Evolutionary conservation across 2,888 invertebrate species (phyloP).

Genomic region (Drosophila paranaensis): DNA sequence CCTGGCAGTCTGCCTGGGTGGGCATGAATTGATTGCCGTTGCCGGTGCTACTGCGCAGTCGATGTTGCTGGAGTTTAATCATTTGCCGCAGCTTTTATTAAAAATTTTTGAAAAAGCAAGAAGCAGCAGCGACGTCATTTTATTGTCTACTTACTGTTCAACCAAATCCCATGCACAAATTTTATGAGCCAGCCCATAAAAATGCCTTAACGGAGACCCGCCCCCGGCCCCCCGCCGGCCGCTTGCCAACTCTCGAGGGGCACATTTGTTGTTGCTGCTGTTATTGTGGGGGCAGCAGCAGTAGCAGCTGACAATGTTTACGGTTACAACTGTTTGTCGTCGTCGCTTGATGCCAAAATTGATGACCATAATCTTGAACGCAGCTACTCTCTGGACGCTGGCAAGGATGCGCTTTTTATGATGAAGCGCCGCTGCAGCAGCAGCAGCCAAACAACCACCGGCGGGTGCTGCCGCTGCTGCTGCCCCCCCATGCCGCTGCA

Average conservation of each 20-base stretch:
- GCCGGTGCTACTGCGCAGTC: constrained; percentile 51
- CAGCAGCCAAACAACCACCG: constrained; percentile 33
- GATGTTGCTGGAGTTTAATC: constrained; percentile 64
- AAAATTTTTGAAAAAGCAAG: constrained; percentile 53
- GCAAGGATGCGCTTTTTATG: constrained; percentile 78
- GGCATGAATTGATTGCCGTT: constrained; percentile 68
- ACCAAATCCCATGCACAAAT: constrained; percentile 79
- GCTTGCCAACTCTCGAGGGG: constrained; percentile 62
- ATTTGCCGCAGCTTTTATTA: constrained; percentile 74
- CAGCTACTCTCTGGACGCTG: constrained; percentile 51
- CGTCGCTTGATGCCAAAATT: constrained; percentile 81
- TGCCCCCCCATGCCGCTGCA: constrained; percentile 44
- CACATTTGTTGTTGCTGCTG: constrained; percentile 69
- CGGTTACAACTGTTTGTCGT: constrained; percentile 75
- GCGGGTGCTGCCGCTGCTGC: constrained; percentile 19
- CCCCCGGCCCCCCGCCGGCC: background rate
- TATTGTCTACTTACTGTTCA: constrained; percentile 77
- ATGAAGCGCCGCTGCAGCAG: constrained; percentile 72
- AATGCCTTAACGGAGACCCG: constrained; percentile 63
- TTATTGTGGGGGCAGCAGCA: constrained; percentile 20
- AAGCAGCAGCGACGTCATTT: constrained; percentile 71
- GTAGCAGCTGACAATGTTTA: constrained; percentile 72
- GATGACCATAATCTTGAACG: constrained; percentile 82
- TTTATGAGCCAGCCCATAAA: constrained; percentile 77
- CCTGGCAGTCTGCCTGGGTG: constrained; percentile 56